Conservation (phyloP, 2,113 vertebrate species). For the Cynocephalus volans region DNA sequence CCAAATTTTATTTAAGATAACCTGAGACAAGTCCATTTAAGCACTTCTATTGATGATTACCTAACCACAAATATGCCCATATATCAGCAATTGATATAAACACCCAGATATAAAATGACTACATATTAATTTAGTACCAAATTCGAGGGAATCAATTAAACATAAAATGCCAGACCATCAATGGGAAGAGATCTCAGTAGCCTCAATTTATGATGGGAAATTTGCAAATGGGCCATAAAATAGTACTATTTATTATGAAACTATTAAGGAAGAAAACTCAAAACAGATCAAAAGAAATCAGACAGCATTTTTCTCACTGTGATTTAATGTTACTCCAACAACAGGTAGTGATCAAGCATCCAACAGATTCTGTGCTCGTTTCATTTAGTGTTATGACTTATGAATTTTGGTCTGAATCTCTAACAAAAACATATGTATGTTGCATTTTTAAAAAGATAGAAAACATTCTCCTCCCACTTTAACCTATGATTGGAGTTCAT, state of each 20-base stretch:
- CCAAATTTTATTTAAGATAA: slow-evolving; percentile 34
- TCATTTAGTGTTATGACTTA: not conserved
- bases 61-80: not conserved
- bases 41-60: not conserved
- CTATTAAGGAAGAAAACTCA: not conserved
- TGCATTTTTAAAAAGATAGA: not conserved
- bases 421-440: not conserved
- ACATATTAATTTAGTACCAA: not conserved
- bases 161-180: not conserved
- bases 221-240: not conserved
- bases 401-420: not conserved
- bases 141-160: slow-evolving; percentile 6
- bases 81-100: not conserved
- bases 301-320: not conserved
- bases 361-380: not conserved
- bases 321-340: not conserved
- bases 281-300: not conserved
- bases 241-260: not conserved
- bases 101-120: not conserved
- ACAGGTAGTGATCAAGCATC: not conserved
- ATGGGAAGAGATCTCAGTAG: not conserved
- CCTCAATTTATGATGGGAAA: not conserved
- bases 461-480: not conserved
- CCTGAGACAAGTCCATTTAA: slow-evolving; percentile 19
- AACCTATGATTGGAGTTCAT: not conserved